Evolutionary conservation across 2,888 invertebrate species (phyloP).

Genomic region (Lathronympha strigana): DNA sequence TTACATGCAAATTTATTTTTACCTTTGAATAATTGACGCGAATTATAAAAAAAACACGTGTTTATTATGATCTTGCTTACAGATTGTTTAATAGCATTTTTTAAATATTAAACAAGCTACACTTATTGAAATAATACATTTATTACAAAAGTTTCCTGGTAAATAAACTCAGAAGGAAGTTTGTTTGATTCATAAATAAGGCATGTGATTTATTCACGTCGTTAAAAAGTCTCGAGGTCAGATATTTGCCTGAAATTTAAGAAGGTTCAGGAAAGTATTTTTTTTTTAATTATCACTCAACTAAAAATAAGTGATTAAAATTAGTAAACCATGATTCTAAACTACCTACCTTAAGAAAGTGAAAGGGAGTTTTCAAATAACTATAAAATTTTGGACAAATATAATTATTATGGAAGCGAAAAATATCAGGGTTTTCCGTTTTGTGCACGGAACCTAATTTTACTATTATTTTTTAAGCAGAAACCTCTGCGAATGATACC

Average conservation of each 20-base stretch:
- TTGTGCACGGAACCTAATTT: no score
- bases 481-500: no score
- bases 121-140: background rate
- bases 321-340: background rate
- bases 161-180: background rate
- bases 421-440: no score
- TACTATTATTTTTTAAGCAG: no score
- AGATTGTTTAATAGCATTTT: no score
- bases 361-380: no score
- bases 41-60: no score
- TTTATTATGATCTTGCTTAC: no score
- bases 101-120: background rate
- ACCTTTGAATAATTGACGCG: no score
- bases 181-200: background rate
- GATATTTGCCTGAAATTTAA: constrained; percentile 6
- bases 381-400: no score
- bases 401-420: no score
- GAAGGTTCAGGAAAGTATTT: background rate
- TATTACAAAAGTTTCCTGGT: background rate
- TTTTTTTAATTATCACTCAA: background rate
- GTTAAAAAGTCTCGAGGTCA: background rate
- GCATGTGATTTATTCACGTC: constrained; percentile 3
- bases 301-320: background rate
- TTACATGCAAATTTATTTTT: no score
- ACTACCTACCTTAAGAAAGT: background rate